Evolutionary conservation across 2,888 invertebrate genomes (phyloP).

Genomic region (Tachystola acroxantha): DNA sequence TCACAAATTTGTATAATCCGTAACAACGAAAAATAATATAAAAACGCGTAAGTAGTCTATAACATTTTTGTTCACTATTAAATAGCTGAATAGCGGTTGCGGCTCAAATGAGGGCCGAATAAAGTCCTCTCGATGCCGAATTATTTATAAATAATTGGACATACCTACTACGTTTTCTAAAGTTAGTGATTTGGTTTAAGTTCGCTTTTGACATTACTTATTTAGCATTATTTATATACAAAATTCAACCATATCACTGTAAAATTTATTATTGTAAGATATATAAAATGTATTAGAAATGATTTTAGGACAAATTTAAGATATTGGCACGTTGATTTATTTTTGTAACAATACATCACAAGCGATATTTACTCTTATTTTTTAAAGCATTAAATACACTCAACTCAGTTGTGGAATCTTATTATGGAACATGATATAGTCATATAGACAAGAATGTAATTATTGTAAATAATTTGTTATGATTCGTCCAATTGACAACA

Average conservation of each 20-base stretch:
- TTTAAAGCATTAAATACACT: neutral
- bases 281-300: neutral
- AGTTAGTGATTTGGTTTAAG: conserved; percentile 40
- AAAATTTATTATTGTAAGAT: conserved; percentile 33
- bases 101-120: conserved; percentile 21
- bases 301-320: conserved; percentile 24
- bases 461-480: conserved; percentile 69
- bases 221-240: conserved; percentile 25
- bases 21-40: conserved; percentile 61
- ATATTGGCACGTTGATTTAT: conserved; percentile 35
- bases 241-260: conserved; percentile 50
- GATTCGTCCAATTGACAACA: conserved; percentile 51
- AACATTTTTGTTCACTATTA: no score
- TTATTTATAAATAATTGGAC: conserved; percentile 33
- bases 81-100: conserved; percentile 12
- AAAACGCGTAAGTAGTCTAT: no score
- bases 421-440: conserved; percentile 23
- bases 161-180: conserved; percentile 16
- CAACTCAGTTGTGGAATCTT: conserved; percentile 10
- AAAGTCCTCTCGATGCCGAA: conserved; percentile 49
- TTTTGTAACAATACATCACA: conserved; percentile 39
- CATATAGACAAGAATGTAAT: conserved; percentile 47
- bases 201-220: conserved; percentile 28
- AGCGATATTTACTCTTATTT: conserved; percentile 13
- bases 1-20: no score